Evolutionary conservation across 2,888 invertebrate genomes (phyloP), one percentile per base, ranked within the genome.

Genomic region (Aplocera efformata): DNA sequence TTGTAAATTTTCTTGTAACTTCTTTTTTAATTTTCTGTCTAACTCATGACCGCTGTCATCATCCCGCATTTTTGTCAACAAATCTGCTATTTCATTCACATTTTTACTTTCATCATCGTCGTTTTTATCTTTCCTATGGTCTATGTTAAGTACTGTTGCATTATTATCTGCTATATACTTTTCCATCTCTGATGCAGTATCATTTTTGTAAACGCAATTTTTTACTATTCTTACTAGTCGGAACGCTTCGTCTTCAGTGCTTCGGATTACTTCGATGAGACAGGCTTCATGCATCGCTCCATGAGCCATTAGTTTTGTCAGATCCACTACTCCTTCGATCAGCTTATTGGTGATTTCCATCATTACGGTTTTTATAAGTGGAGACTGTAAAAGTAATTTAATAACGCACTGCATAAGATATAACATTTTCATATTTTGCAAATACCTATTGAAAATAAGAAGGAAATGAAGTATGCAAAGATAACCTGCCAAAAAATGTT

Each of bases 261-360:
- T 67, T 48, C 67, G 79, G 10, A 85, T 69, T 0, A 86, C 86
- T 70, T 88, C 86, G 6, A 88, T 84, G 1, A 88, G 80, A 28
- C 86, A 88, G 0, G 86, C 86, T 58, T 88, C 86, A n/a, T 86
- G 86, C 86, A 86, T 86, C 0, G 86, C 86, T 1, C 86, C 85
- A 17, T 86, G 86, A 0, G 86, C 85, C 79, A 88, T 80, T 4
- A 80, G 56, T 32, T 85, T 86, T 0, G 85, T 84, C 1, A 88
- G 56, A 1, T 72, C 73, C 1, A 83, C 77, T 0, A 84, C 71
- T 1, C 86, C 86, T 7, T 79, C 73, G 7, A 84, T 71, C 1
- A 88, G 58, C 29, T 76, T 79, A 0, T 69, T 63, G 0, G 84
- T 80, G 3, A 85, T 69, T 6, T 76, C 82, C 83, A 86, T 86